A percentile compares a stretch with the other conserved stretches of the same genome.
These are phyloP conservation scores for Prostheceraeus crozeri DNA, from an alignment of 2,888 invertebrate species.

Conservation along the genomic window DNA sequence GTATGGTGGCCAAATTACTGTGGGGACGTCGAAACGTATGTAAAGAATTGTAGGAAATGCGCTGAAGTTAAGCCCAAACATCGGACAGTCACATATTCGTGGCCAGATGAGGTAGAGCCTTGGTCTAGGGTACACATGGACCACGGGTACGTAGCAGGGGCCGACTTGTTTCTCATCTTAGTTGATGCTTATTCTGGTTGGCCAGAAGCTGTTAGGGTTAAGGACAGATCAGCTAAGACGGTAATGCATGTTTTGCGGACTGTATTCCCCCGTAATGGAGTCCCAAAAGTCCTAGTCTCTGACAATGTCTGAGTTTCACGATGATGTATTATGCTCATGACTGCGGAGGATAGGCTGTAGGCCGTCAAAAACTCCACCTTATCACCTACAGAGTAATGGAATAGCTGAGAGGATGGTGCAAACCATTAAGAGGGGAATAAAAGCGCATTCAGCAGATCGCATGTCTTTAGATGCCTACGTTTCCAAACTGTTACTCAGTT, in stretches of 20 bases:
- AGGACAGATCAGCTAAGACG: conserved; percentile 11
- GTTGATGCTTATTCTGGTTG: conserved; percentile 32
- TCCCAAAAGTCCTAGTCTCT: conserved; percentile 28
- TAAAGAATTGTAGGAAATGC: too few species aligned
- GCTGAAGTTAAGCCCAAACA: too few species aligned
- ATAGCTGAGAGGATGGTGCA: conserved; percentile 36
- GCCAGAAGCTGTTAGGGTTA: conserved; percentile 26
- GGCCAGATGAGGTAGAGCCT: conserved; percentile 7
- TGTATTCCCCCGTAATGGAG: conserved; percentile 34
- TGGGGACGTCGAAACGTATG: too few species aligned
- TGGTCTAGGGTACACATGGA: conserved; percentile 32
- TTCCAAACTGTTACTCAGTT: conserved; percentile 34
- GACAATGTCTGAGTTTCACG: conserved; percentile 35
- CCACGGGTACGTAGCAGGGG: conserved; percentile 22
- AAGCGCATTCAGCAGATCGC: conserved; percentile 20
- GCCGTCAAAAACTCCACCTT: conserved; percentile 35
- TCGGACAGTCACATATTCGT: too few species aligned
- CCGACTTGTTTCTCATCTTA: conserved; percentile 29
- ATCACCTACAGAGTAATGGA: conserved; percentile 34
- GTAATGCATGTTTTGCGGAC: conserved; percentile 20
- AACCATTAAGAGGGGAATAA: conserved; percentile 32
- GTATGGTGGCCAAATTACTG: conserved; percentile 32
- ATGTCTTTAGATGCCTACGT: conserved; percentile 36
- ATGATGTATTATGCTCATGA: conserved; percentile 28
- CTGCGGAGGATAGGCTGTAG: conserved; percentile 31